Conservation (phyloP, 2,888 invertebrate species). For the Fabriciana adippe region DNA sequence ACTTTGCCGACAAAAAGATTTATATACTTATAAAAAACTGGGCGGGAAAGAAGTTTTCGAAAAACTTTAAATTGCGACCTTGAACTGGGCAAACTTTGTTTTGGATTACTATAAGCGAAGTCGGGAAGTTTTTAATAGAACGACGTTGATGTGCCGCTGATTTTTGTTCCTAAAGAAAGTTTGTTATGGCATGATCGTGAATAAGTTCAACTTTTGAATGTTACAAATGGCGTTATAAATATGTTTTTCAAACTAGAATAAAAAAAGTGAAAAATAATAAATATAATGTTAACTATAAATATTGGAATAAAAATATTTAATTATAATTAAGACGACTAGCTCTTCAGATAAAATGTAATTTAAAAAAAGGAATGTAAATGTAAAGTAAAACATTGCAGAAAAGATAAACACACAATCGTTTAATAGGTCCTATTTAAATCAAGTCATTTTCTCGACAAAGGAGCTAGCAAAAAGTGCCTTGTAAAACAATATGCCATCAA, state of each 20-base stretch:
- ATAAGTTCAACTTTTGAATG: conserved; percentile 18
- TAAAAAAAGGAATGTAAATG: neutral
- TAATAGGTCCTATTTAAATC: conserved; percentile 45
- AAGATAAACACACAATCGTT: conserved; percentile 38
- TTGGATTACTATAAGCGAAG: conserved; percentile 80
- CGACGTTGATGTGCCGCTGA: conserved; percentile 58
- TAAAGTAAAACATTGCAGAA: conserved; percentile 1
- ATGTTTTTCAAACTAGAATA: neutral
- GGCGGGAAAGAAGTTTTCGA: conserved; percentile 79
- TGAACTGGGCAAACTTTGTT: conserved; percentile 80
- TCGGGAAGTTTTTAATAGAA: conserved; percentile 73
- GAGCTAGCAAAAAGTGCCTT: conserved; percentile 53
- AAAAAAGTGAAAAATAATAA: neutral
- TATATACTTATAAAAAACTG: conserved; percentile 82
- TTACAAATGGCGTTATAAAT: neutral
- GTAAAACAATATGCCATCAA: conserved; percentile 74
- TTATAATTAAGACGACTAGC: too few species aligned
- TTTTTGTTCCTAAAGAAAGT: conserved; percentile 24
- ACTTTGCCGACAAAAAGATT: conserved; percentile 82
- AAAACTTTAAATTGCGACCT: conserved; percentile 84
- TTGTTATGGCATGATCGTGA: conserved; percentile 12
- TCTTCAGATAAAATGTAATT: neutral
- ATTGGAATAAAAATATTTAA: too few species aligned
- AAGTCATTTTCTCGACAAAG: conserved; percentile 44
- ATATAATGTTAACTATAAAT: too few species aligned